Evolutionary conservation across 1,140 invertebrate genomes (phyloP), one percentile per base, ranked within the genome.

Genomic region (Drosophila kurseongensis): DNA sequence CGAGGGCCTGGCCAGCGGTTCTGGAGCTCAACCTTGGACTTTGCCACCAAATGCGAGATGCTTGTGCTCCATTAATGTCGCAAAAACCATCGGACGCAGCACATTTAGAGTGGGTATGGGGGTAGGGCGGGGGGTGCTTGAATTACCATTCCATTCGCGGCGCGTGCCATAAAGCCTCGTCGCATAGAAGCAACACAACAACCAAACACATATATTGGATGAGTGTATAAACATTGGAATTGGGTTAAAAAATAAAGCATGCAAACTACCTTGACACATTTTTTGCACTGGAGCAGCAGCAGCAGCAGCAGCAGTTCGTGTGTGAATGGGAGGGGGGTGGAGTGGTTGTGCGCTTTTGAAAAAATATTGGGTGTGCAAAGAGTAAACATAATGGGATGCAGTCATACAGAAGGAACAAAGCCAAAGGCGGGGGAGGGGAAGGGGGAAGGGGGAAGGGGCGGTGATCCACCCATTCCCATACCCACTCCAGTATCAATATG

Each of bases 201-300:
- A 48, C 41, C 60, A 62, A 44, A 69, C 32, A 23, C n/a, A 52
- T 42, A 16, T 35, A 38, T n/a, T 61, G 36, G 51, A 36, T 63
- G 65, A 48, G 45, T 57, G 52, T 41, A 62, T 71, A 60, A 52
- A 72, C 67, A 65, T 45, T 45, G 69, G 23, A 85, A 85, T 86
- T 81, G 82, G 82, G 83, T 86, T 86, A 79, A 78, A 80, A 86
- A 78, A 78, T 81, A 86, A 86, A 88, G 83, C 82, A 86, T 78
- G 82, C 82, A 78, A 86, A 86, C 83, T 75, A 86, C 82, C 82
- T 86, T 86, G 82, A 86, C 82, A 86, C 48, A 86, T 86, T 86
- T 63, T 14, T 40, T 14, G 55, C 60, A 29, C 13, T 13, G 42
- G n/a, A 62, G 23, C 32, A 10, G 23, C 7, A 23, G 45, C 23